Evolutionary conservation across 2,797 vertebrate genomes (phyloP), one percentile per base, ranked within the genome.

Genomic region (Sebastes oblongus): DNA sequence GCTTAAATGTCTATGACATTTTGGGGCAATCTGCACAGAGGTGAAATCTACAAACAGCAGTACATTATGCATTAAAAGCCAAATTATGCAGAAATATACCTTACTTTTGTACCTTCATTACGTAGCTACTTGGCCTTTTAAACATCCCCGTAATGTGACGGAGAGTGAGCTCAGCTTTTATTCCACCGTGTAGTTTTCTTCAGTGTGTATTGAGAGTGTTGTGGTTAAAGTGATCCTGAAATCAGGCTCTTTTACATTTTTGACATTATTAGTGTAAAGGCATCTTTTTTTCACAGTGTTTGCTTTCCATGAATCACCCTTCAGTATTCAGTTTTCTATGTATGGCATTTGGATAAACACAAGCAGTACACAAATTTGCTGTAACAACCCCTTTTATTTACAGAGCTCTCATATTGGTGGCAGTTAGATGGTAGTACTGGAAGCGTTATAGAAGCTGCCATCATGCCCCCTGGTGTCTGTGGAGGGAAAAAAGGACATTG

Each of bases 361-460:
- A 34, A 34, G 6, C 27, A 25, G 14, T 2, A 73, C 9, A 72
- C 36, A 50, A 54, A 34, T 34, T 4, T 29, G 62, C 12, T 2
- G 2, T n/a, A 50, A 58, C n/a, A 52, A 65, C 6, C 6, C 0
- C 5, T 88, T 88, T 86, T 83, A 75, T 89, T 91, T 24, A 4
- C 11, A 42, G 55, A 32, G 10, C 42, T 39, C 20, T 25, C 3
- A 65, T 24, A 25, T 46, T 42, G 13, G 10, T 3, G 25, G 50
- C 50, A 60, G 39, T 20, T 7, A 12, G 72, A 68, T 7, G 2
- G 42, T 39, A 14, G 30, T 24, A n/a, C 7, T 42, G 52, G 8
- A 9, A n/a, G n/a, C 55, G 50, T 91, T 86, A 78, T 93, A 95
- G 90, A 96, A 95, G 22, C 95, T 95, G 39, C 95, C 95, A 2